Conservation (phyloP, 1,140 invertebrate species). For the Drusus annulatus region DNA sequence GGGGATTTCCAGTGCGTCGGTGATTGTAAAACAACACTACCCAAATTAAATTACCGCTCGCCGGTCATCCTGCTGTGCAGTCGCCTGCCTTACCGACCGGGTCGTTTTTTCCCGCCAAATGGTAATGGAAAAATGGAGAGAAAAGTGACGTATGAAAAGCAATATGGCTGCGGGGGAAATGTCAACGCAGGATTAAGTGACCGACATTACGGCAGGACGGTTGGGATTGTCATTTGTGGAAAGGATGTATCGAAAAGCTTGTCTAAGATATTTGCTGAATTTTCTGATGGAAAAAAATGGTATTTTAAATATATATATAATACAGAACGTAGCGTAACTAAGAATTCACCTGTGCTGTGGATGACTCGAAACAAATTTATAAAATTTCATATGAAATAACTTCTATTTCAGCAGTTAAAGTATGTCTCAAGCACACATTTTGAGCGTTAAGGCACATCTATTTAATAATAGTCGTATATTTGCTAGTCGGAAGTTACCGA, state of each 20-base stretch:
- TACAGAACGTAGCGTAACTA: too few relatives aligned
- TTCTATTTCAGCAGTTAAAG: too few relatives aligned
- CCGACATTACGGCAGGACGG: constrained; percentile 44
- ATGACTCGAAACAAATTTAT: too few relatives aligned
- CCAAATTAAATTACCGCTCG: constrained; percentile 48
- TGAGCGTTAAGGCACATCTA: too few relatives aligned
- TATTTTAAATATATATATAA: too few relatives aligned
- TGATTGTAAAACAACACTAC: constrained; percentile 39
- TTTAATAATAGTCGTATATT: too few relatives aligned
- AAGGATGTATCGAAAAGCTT: background rate
- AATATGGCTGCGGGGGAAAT: constrained; percentile 53
- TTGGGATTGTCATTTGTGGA: constrained; percentile 4
- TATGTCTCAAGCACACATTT: too few relatives aligned
- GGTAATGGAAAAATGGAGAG: constrained; percentile 45
- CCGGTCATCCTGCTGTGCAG: constrained; percentile 46
- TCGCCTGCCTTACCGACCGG: constrained; percentile 45
- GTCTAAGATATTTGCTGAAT: too few relatives aligned
- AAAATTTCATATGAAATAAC: too few relatives aligned
- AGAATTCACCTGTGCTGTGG: too few relatives aligned
- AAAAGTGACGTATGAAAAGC: constrained; percentile 48
- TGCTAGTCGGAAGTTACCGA: too few relatives aligned
- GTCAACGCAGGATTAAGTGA: constrained; percentile 57
- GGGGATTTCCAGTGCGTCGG: background rate
- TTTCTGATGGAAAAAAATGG: too few relatives aligned
- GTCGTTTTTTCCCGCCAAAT: constrained; percentile 42